Percentiles rank a stretch among this genome's conserved stretches.
Evolutionary conservation across 2,888 invertebrate genomes (phyloP).

Genomic region (Ichneumoninae sp.): DNA sequence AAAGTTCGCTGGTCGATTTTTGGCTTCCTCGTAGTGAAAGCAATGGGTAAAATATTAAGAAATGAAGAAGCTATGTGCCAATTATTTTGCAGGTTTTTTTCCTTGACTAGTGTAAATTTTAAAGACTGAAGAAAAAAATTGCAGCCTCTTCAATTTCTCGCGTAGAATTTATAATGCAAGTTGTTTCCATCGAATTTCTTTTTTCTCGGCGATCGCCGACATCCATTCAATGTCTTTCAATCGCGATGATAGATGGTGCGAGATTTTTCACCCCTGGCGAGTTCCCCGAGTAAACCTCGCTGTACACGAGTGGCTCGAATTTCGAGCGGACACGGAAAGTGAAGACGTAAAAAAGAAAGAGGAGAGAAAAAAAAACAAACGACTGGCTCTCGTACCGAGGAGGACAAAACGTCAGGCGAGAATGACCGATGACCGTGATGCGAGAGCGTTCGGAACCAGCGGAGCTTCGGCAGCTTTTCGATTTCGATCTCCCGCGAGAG

Average conservation of each 20-base stretch:
- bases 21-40: too few relatives aligned
- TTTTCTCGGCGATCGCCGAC: slow-evolving; percentile 47
- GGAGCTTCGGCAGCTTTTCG: slow-evolving; percentile 64
- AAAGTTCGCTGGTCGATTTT: too few relatives aligned
- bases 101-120: neutral
- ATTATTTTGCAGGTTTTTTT: too few relatives aligned
- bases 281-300: slow-evolving; percentile 48
- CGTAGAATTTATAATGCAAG: neutral
- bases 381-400: slow-evolving; percentile 32
- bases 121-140: neutral
- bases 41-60: too few relatives aligned
- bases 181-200: slow-evolving; percentile 4
- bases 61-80: too few relatives aligned
- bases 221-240: slow-evolving; percentile 81
- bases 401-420: slow-evolving; percentile 57
- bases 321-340: slow-evolving; percentile 50
- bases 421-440: slow-evolving; percentile 70
- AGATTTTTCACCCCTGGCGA: slow-evolving; percentile 31
- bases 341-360: slow-evolving; percentile 18
- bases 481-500: slow-evolving; percentile 76
- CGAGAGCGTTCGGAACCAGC: slow-evolving; percentile 46
- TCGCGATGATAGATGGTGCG: slow-evolving; percentile 79
- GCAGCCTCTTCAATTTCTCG: neutral
- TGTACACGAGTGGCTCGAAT: slow-evolving; percentile 17
- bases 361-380: slow-evolving; percentile 37